Base-by-base conservation (phyloP, 2,113 vertebrate genomes). In the Odocoileus hemionus region DNA sequence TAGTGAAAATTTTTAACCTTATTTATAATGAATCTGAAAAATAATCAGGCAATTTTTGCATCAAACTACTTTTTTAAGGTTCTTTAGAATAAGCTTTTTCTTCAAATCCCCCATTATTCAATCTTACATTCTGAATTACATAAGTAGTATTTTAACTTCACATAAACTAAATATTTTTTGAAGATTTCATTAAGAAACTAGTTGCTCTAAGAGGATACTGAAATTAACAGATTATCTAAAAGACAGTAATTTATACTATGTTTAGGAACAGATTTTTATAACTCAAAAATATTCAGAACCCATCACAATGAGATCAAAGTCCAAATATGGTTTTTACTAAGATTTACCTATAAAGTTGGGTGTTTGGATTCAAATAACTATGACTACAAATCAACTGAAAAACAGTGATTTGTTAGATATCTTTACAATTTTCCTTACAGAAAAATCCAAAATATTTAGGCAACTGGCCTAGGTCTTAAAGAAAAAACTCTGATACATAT, bases 111-210 rank as follows among this genome's bases (percentile, higher is more conserved):
- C n/a, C 7, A 84, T 89, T 88, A 89, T 43, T 96, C 55, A 93
- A 86, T 57, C 28, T 67, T 67, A 86, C 30, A 93, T 91, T 97
- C 30, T 88, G 19, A 97, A 90, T 90, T 79, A 91, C 21, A 87
- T 78, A 79, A 95, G 84, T 1, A 95, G n/a, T 92, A 94, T 79
- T 92, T 95, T 87, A 90, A 88, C 23, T 92, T 95, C 80, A 96
- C 2, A 79, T 91, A 93, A 86, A 95, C n/a, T 86, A 87, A 93
- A 58, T 15, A 67, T 57, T 28, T 76, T 97, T 58, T 88, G 26
- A 95, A 95, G 52, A 74, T 79, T 30, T 95, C 74, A 93, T 57
- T 64, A 96, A 76, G n/a, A 97, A 91, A 83, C n/a, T 26, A 84
- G 39, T 39, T 95, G n/a, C 50, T 97, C 78, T 60, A 8, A 70